Conservation (phyloP, 1,140 invertebrate species). For the Sminthurinus signatus region DNA sequence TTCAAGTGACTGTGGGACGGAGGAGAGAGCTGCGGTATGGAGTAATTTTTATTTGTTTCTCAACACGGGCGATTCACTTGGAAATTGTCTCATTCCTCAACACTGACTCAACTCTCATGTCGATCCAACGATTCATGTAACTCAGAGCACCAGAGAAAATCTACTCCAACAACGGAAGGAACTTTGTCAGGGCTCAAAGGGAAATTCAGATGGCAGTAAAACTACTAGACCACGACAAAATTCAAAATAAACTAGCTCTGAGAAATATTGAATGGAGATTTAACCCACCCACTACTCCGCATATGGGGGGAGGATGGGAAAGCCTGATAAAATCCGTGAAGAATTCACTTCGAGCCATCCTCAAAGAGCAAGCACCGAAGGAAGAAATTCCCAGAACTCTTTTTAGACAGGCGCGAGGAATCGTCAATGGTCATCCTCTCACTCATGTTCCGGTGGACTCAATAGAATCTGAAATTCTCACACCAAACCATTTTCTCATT, state of each 20-base stretch:
- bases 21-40: background rate
- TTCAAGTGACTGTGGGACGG: constrained; percentile 22
- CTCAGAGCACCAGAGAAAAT: constrained; percentile 15
- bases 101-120: no score
- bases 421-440: constrained; percentile 19
- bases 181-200: constrained; percentile 33
- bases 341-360: background rate
- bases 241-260: background rate
- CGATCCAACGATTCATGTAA: no score
- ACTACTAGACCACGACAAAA: background rate
- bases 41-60: no score
- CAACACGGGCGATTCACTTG: no score
- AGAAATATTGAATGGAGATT: constrained; percentile 38
- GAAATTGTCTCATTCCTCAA: no score
- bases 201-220: constrained; percentile 12
- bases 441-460: constrained; percentile 16
- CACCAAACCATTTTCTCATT: constrained; percentile 25
- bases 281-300: constrained; percentile 28
- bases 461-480: constrained; percentile 6
- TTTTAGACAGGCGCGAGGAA: constrained; percentile 8
- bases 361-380: constrained; percentile 2
- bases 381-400: constrained; percentile 14
- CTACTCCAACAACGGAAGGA: constrained; percentile 42
- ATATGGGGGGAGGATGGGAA: constrained; percentile 42
- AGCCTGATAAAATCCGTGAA: constrained; percentile 25